Evolutionary conservation across 2,113 vertebrate genomes (phyloP).

Genomic region (Cavia aperea): DNA sequence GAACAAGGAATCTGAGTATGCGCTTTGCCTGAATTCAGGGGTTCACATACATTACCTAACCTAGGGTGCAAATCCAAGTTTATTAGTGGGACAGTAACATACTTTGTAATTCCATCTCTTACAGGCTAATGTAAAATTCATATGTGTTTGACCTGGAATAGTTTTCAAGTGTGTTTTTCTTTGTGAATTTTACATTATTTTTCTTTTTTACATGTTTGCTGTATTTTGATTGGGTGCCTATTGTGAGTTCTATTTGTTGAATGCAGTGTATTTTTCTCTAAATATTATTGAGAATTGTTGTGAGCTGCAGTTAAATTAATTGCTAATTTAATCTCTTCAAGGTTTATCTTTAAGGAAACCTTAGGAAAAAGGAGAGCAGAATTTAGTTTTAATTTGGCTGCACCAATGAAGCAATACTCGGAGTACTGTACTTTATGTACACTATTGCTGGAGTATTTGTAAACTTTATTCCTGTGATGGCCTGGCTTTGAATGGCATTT

Average conservation of each 20-base stretch:
- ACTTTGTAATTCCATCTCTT: neutral
- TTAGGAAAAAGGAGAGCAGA: conserved; percentile 2
- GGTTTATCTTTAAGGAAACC: conserved; percentile 4
- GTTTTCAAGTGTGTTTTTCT: conserved; percentile 29
- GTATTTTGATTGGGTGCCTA: conserved; percentile 2
- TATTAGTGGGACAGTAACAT: neutral
- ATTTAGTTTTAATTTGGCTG: neutral
- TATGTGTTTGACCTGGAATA: neutral
- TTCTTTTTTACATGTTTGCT: neutral
- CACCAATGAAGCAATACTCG: neutral
- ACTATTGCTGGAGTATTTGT: neutral
- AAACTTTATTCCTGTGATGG: neutral
- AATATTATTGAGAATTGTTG: conserved; percentile 19
- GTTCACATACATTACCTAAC: neutral
- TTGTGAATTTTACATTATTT: neutral
- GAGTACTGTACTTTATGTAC: neutral
- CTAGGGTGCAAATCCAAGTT: neutral
- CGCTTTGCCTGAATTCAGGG: neutral
- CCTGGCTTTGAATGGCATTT: neutral
- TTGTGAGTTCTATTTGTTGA: neutral
- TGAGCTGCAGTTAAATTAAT: conserved; percentile 29
- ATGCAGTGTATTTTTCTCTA: neutral
- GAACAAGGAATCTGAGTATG: neutral
- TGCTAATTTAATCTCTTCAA: neutral
- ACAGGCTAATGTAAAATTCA: neutral